Conservation (phyloP, 2,113 vertebrate species). For the Amphiprion ocellaris region DNA sequence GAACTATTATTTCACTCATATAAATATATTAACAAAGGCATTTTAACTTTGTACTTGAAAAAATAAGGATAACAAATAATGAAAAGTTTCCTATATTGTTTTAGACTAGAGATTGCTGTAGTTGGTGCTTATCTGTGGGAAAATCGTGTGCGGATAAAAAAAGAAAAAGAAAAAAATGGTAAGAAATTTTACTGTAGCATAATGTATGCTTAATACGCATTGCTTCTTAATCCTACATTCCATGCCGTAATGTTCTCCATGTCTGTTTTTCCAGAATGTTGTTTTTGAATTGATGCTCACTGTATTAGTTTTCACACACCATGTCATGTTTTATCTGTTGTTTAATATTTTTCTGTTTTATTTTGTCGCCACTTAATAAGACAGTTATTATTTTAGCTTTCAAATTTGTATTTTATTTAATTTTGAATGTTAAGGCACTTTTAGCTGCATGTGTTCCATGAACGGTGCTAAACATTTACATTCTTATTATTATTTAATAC, state of each 20-base stretch:
- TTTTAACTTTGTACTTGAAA: slow-evolving; percentile 99
- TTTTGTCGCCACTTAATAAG: too few relatives aligned
- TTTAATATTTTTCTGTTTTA: too few relatives aligned
- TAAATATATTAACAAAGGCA: slow-evolving; percentile 95
- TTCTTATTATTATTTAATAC: too few relatives aligned
- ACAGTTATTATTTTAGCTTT: too few relatives aligned
- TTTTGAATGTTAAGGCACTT: too few relatives aligned
- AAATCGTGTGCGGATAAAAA: slow-evolving; percentile 83
- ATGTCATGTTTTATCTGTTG: too few relatives aligned
- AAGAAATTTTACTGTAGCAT: slow-evolving; percentile 90
- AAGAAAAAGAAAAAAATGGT: slow-evolving; percentile 87
- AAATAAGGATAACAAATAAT: slow-evolving; percentile 85
- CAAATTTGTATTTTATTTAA: too few relatives aligned
- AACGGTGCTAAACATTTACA: too few relatives aligned
- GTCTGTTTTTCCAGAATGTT: slow-evolving; percentile 62
- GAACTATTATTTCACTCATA: slow-evolving; percentile 97
- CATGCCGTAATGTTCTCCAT: slow-evolving; percentile 84
- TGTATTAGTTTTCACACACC: too few relatives aligned
- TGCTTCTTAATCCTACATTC: slow-evolving; percentile 90
- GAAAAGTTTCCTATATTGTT: slow-evolving; percentile 94
- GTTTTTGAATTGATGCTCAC: slow-evolving; percentile 58
- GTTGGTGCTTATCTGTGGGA: slow-evolving; percentile 97
- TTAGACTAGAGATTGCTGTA: slow-evolving; percentile 98
- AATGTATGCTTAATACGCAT: slow-evolving; percentile 88
- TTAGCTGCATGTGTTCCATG: too few relatives aligned